Percentiles rank a stretch among this genome's conserved stretches.
phyloP scores from a whole-genome alignment of 2,888 invertebrate genomes.

The Mycogona germanica region DNA sequence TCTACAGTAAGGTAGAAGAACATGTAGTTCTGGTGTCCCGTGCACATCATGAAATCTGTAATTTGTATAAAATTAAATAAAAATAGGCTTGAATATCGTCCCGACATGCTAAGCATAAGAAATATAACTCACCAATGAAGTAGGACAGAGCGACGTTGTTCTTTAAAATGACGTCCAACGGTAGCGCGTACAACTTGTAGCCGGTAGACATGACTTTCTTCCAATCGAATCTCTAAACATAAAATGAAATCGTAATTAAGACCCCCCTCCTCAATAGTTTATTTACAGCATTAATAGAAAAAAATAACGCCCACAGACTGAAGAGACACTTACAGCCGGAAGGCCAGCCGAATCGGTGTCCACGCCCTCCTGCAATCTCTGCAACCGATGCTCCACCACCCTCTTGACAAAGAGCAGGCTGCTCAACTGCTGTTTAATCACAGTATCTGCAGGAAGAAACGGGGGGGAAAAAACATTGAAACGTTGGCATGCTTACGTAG shows the following conservation, averaged over 20 bases:
- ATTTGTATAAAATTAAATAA: background rate
- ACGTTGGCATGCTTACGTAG: too few species aligned
- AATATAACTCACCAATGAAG: conserved; percentile 44
- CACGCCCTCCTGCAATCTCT: conserved; percentile 41
- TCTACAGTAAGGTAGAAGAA: conserved; percentile 67
- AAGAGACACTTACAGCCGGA: conserved; percentile 22
- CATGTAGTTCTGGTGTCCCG: conserved; percentile 55
- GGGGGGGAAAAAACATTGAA: too few species aligned
- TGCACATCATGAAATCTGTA: conserved; percentile 52
- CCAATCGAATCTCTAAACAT: conserved; percentile 25
- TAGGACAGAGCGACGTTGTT: conserved; percentile 63
- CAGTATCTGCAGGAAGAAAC: conserved; percentile 45
- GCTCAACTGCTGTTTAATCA: conserved; percentile 72
- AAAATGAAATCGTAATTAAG: background rate
- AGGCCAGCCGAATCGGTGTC: conserved; percentile 31
- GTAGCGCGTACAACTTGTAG: conserved; percentile 43
- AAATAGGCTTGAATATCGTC: background rate
- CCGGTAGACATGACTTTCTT: conserved; percentile 26
- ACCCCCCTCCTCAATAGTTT: background rate
- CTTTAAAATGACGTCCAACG: conserved; percentile 57
- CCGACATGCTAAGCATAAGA: background rate
- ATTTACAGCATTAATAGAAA: conserved; percentile 1
- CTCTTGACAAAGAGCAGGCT: conserved; percentile 67
- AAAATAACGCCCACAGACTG: background rate
- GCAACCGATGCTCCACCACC: conserved; percentile 53